Percentiles rank a stretch among this genome's conserved stretches.
Evolutionary conservation across 2,888 invertebrate species (phyloP).

Genomic region (Acanthopleura granulata): DNA sequence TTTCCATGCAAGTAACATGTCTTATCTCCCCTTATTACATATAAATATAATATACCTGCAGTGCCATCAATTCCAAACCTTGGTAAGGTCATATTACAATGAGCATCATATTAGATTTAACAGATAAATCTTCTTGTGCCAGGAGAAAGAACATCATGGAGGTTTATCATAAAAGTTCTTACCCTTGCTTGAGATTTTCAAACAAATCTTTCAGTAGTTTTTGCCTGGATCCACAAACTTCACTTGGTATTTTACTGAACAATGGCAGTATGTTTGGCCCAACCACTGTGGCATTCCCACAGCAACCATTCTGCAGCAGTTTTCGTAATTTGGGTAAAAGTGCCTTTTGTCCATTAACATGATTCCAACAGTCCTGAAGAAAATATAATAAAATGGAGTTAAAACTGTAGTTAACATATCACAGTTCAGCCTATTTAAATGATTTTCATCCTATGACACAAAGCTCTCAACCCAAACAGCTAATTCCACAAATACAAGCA

Average conservation of each 20-base stretch:
- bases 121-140: too few relatives aligned
- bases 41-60: too few relatives aligned
- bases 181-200: conserved; percentile 79
- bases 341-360: conserved; percentile 81
- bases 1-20: too few relatives aligned
- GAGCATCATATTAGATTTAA: too few relatives aligned
- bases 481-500: too few relatives aligned
- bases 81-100: too few relatives aligned
- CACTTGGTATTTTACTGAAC: conserved; percentile 78
- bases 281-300: conserved; percentile 82
- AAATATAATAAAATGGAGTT: conserved; percentile 26
- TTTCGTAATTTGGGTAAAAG: conserved; percentile 80
- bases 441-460: too few relatives aligned
- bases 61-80: too few relatives aligned
- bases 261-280: conserved; percentile 84
- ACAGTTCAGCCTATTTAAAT: not conserved
- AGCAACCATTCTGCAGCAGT: conserved; percentile 79
- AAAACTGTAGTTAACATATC: not conserved
- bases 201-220: conserved; percentile 75
- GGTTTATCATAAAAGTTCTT: conserved; percentile 45
- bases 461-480: too few relatives aligned
- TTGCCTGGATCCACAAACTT: conserved; percentile 50
- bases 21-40: too few relatives aligned
- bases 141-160: too few relatives aligned
- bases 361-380: conserved; percentile 79